Evolutionary conservation across 2,888 invertebrate species (phyloP), one percentile per base, ranked within the genome.

Genomic region (Tachina lurida): DNA sequence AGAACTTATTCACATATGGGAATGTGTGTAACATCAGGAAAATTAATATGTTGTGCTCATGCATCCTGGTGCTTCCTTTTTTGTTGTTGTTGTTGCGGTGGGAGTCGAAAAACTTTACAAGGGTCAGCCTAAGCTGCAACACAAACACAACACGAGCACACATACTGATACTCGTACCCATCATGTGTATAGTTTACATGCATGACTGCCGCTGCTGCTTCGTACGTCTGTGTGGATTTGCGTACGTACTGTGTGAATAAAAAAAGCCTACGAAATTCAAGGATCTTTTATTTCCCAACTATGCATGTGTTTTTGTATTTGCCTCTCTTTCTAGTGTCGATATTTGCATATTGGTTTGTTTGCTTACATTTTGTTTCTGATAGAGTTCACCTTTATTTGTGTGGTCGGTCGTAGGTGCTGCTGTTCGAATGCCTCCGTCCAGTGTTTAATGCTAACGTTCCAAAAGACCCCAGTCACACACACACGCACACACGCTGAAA

Each of bases 281-380:
- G 84, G 73, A 84, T 78, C 71, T 67, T 49, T 47, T 79, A 13
- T 65, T 80, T 76, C 47, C 68, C 31, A 52, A 47, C 12, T 54
- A 5, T 58, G 52, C 22, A 15, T 65, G 47, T 56, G 45, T 43
- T 1, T 47, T 13, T 58, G 43, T 81, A 45, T 54, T 60, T 83
- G 60, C 71, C 45, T 83, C 87, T 84, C 84, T 82, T 79, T 87
- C 87, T 81, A 74, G 62, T 84, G 87, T 82, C 87, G 82, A 87
- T 85, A 87, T 87, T 68, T 75, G 87, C 87, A 87, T 87, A 87
- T 87, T 79, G 87, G 81, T 84, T 78, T 80, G 80, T 83, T 86
- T 86, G 63, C 74, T 52, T 70, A 31, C 41, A 47, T 54, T 62
- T 58, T 54, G 31, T 63, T 71, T 47, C 13, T 76, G 75, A 79